A percentile compares a stretch with the other conserved stretches of the same genome.
These are phyloP conservation scores for Acleris literana DNA, from an alignment of 2,888 invertebrate genomes.

Conservation along the genomic window DNA sequence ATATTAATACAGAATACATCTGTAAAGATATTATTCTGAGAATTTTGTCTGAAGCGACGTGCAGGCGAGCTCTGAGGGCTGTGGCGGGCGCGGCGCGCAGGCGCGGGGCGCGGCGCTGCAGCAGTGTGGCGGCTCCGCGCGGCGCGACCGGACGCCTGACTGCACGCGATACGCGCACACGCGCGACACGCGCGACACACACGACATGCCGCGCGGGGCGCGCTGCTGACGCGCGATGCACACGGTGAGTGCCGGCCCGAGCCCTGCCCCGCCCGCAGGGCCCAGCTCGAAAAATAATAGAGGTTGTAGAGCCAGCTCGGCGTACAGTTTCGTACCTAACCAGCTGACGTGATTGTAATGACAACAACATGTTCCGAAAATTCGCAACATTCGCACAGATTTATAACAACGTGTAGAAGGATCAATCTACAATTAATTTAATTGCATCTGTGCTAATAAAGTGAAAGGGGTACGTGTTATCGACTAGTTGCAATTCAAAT, in stretches of 20 bases:
- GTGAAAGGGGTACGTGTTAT: no score
- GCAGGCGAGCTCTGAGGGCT: slow-evolving; percentile 17
- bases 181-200: slow-evolving; percentile 11
- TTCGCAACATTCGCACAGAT: no score
- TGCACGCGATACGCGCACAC: slow-evolving; percentile 22
- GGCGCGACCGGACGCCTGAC: slow-evolving; percentile 22
- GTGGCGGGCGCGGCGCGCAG: slow-evolving; percentile 28
- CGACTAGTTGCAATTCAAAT: no score
- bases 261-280: background rate
- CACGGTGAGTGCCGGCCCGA: slow-evolving; percentile 9
- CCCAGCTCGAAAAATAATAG: no score
- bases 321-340: background rate
- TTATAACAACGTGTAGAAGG: no score
- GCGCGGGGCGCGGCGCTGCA: slow-evolving; percentile 32
- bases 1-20: no score
- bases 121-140: slow-evolving; percentile 30
- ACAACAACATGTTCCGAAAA: no score
- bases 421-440: no score
- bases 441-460: no score
- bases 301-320: background rate
- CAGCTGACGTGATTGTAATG: no score
- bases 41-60: background rate
- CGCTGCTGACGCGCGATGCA: slow-evolving; percentile 21
- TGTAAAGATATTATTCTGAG: no score
- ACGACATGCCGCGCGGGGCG: slow-evolving; percentile 26